A percentile compares a stretch with the other conserved stretches of the same genome.
Evolutionary conservation across 2,888 invertebrate genomes (phyloP).

Genomic region (Teleiodes luculella): DNA sequence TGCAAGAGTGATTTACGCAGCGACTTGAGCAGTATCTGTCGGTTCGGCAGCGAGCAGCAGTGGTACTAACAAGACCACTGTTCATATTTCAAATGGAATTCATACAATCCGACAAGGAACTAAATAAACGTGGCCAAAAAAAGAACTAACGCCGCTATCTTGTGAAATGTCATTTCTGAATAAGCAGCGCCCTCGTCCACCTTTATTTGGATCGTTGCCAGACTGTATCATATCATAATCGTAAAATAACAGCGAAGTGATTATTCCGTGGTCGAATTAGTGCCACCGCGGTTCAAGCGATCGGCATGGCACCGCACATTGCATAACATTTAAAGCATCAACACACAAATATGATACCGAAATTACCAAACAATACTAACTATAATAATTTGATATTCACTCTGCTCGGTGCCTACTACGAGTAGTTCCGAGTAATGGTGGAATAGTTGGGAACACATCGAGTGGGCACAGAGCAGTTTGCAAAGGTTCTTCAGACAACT

Average conservation of each 20-base stretch:
- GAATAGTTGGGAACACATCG: not conserved
- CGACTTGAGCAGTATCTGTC: constrained; percentile 55
- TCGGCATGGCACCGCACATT: constrained; percentile 43
- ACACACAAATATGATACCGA: constrained; percentile 48
- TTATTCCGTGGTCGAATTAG: constrained; percentile 18
- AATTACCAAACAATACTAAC: constrained; percentile 46
- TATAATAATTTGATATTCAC: constrained; percentile 21
- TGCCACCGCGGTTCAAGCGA: constrained; percentile 36
- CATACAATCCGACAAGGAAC: no score
- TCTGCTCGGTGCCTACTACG: no score
- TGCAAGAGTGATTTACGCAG: constrained; percentile 67
- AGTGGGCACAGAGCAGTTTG: not conserved
- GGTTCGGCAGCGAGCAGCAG: constrained; percentile 4
- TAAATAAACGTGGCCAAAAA: no score
- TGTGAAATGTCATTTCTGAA: no score
- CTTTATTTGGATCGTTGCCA: no score
- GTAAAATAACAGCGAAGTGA: no score
- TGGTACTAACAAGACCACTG: not conserved
- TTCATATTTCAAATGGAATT: no score
- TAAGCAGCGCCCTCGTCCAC: no score
- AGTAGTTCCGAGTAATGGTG: no score
- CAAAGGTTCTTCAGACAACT: not conserved
- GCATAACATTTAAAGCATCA: constrained; percentile 58
- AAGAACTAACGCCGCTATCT: no score
- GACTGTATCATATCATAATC: no score